phyloP scores from a whole-genome alignment of 2,888 invertebrate genomes.

The Myopa testacea region DNA sequence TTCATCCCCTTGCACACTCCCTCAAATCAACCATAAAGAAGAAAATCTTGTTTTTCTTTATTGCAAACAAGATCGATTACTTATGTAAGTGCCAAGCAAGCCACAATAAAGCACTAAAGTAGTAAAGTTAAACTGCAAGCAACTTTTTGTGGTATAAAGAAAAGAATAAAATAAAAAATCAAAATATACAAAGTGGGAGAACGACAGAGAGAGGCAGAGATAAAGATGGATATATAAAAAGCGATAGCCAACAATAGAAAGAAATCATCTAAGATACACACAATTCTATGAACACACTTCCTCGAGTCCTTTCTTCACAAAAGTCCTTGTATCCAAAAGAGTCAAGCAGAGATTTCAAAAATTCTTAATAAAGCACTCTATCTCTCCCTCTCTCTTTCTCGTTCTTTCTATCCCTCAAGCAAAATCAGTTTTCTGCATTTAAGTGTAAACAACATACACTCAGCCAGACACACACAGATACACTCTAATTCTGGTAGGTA shows the following conservation, averaged over 20 bases:
- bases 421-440: not conserved
- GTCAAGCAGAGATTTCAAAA: not conserved
- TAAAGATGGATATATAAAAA: not conserved
- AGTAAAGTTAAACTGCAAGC: not conserved
- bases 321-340: no score
- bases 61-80: constrained; percentile 33
- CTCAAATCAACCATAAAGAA: no score
- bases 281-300: no score
- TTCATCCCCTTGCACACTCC: no score
- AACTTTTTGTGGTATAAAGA: not conserved
- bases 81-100: constrained; percentile 17
- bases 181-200: not conserved
- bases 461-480: no score
- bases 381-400: not conserved
- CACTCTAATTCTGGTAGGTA: no score
- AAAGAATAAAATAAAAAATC: not conserved
- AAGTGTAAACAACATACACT: no score
- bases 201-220: not conserved
- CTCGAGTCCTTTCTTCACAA: no score
- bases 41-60: not conserved
- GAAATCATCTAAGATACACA: not conserved
- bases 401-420: not conserved
- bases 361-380: not conserved
- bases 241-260: not conserved
- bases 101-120: not conserved